Evolutionary conservation across 2,888 invertebrate genomes (phyloP), one percentile per base, ranked within the genome.

Genomic region (Drosophila meridionalis): DNA sequence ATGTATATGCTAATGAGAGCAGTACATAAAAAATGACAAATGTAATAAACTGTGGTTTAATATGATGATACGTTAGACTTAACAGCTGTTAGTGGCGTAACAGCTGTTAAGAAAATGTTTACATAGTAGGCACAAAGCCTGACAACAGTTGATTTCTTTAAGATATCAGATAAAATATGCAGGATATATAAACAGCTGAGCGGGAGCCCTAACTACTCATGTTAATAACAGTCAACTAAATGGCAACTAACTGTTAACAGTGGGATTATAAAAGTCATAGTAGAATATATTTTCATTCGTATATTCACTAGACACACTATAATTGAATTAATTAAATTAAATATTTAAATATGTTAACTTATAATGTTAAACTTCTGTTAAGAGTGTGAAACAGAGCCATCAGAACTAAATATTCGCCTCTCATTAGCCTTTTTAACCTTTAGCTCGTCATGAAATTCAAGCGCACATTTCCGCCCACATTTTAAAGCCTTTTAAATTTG

Each of bases 401-500:
- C 43, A 43, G 20, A 40, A 14, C 2, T 40, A 5, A 40, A 14
- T 20, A 1, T 20, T 1, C 20, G 20, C 20, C 20, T 20, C 20
- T 1, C 20, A 20, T 20, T 20, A 20, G 50, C n/a, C 11, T 2
- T 45, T n/a, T n/a, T 32, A 7, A 2, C n/a, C 3, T 30, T 34
- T 4, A 11, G 20, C 34, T 50, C 3, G 1, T 6, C 38, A 8
- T 14, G 30, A 30, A 48, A 59, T 8, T 38, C 2, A 38, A 36
- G 1, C 26, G 20, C 30, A 7, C 28, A 28, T 14, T 7, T 28
- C 3, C 28, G 3, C 12, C 2, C 12, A 8, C 64, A 20, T 38
- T 60, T 78, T 73, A 81, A 69, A 62, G 69, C 28, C 38, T 62
- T 53, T 78, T 58, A 45, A 73, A 48, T 42, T 62, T 8, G 5